A percentile compares a stretch with the other conserved stretches of the same genome.
These are phyloP conservation scores for Coranthus polyacanthus DNA, from an alignment of 2,797 vertebrate genomes.

Conservation along the genomic window DNA sequence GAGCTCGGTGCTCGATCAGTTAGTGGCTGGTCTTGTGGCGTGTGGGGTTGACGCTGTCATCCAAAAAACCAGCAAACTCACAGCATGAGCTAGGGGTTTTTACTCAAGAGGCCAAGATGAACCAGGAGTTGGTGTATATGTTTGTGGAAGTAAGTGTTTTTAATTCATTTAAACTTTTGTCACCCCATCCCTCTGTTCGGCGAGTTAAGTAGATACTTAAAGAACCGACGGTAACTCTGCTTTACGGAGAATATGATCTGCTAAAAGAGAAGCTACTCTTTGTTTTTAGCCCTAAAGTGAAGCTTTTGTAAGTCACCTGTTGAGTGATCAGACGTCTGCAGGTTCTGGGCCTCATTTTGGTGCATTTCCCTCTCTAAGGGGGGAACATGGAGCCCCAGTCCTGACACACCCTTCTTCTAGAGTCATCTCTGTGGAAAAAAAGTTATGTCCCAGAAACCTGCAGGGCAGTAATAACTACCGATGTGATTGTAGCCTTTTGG, in stretches of 20 bases:
- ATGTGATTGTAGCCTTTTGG: constrained; percentile 24
- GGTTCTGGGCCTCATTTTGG: not conserved
- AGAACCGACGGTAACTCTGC: too few relatives aligned
- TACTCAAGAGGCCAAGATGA: constrained; percentile 72
- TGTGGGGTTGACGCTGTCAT: constrained; percentile 52
- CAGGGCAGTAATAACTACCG: not conserved
- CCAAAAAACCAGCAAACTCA: constrained; percentile 40
- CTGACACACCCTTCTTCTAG: constrained; percentile 56
- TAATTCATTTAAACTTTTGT: constrained; percentile 21
- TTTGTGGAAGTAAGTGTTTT: constrained; percentile 89
- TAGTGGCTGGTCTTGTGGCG: constrained; percentile 54
- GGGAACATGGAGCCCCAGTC: constrained; percentile 10
- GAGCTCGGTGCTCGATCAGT: constrained; percentile 54
- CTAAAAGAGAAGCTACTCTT: not conserved
- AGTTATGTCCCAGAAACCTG: constrained; percentile 26
- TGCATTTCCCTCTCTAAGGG: not conserved
- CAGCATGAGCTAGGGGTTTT: constrained; percentile 75
- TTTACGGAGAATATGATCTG: not conserved
- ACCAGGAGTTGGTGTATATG: constrained; percentile 87
- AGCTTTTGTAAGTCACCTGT: constrained; percentile 5
- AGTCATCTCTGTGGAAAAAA: constrained; percentile 5
- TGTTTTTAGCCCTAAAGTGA: not conserved
- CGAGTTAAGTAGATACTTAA: not conserved
- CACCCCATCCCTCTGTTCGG: not conserved
- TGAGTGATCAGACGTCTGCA: too few relatives aligned